Evolutionary conservation across 2,797 vertebrate species (phyloP).

Genomic region (Gobio occitaniae): DNA sequence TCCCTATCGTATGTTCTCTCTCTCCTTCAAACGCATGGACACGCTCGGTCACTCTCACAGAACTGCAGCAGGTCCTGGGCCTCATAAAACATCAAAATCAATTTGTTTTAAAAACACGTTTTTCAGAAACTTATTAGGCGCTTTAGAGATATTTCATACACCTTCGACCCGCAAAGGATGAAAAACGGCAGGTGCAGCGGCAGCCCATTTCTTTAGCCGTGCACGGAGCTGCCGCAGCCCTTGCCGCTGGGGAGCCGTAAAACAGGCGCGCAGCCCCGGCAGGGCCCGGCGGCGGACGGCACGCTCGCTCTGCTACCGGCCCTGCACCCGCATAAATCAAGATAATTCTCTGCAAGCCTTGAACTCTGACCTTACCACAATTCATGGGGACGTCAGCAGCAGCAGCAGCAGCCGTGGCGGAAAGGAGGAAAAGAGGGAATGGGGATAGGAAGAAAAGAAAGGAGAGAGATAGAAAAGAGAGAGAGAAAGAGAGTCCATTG

Average conservation of each 20-base stretch:
- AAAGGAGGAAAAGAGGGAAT: slow-evolving; percentile 23
- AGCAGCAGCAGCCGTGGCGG: slow-evolving; percentile 29
- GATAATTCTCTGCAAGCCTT: slow-evolving; percentile 97
- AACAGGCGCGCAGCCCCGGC: slow-evolving; percentile 81
- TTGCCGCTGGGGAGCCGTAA: slow-evolving; percentile 90
- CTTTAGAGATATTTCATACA: slow-evolving; percentile 95
- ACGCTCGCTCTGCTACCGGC: slow-evolving; percentile 82
- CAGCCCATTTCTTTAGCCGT: slow-evolving; percentile 89
- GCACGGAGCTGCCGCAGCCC: slow-evolving; percentile 86
- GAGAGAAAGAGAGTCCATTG: slow-evolving; percentile 52
- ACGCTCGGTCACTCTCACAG: slow-evolving; percentile 69
- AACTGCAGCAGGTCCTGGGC: slow-evolving; percentile 74
- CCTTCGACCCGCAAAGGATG: slow-evolving; percentile 87
- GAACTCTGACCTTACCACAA: slow-evolving; percentile 94
- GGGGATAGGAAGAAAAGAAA: slow-evolving; percentile 6
- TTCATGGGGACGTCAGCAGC: slow-evolving; percentile 85
- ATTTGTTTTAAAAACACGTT: slow-evolving; percentile 95
- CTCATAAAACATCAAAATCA: slow-evolving; percentile 89
- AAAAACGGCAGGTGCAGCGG: slow-evolving; percentile 87
- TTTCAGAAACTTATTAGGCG: slow-evolving; percentile 89
- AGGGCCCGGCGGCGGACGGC: slow-evolving; percentile 79
- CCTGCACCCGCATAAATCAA: slow-evolving; percentile 91
- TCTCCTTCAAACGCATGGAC: slow-evolving; percentile 1
- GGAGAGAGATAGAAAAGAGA: slow-evolving; percentile 49
- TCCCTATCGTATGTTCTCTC: slow-evolving; percentile 19